These are phyloP conservation scores for Ceratoteleas bidentatus DNA, from an alignment of 1,140 invertebrate genomes.

Conservation along the genomic window DNA sequence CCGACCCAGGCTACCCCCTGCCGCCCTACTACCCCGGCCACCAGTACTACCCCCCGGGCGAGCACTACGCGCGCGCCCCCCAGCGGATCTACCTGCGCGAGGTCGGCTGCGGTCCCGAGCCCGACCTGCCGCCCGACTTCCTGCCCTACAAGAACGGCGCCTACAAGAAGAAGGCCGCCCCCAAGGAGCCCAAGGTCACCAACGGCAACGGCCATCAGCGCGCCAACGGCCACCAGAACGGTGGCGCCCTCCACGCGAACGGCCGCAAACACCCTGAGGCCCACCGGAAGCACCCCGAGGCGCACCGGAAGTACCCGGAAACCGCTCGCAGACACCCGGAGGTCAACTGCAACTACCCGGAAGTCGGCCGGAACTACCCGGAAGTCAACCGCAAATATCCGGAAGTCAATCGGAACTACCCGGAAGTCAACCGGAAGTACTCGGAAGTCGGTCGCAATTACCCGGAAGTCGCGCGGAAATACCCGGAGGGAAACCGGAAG, in stretches of 20 bases:
- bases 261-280: no score
- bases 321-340: no score
- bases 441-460: no score
- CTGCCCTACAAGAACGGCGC: constrained; percentile 32
- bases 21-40: constrained; percentile 49
- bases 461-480: background rate
- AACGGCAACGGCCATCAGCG: background rate
- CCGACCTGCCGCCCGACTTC: constrained; percentile 63
- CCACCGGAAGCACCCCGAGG: no score
- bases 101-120: constrained; percentile 77
- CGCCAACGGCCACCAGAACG: no score
- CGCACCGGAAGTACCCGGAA: no score
- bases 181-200: constrained; percentile 1
- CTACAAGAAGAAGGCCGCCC: constrained; percentile 66
- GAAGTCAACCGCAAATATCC: no score
- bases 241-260: no score
- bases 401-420: no score
- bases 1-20: constrained; percentile 45
- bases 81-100: constrained; percentile 78
- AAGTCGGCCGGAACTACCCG: no score
- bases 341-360: no score
- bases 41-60: constrained; percentile 45
- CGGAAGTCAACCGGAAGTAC: no score
- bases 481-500: background rate
- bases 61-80: constrained; percentile 56